Conservation (phyloP, 2,888 invertebrate genomes). For the Platypus cylindrus region DNA sequence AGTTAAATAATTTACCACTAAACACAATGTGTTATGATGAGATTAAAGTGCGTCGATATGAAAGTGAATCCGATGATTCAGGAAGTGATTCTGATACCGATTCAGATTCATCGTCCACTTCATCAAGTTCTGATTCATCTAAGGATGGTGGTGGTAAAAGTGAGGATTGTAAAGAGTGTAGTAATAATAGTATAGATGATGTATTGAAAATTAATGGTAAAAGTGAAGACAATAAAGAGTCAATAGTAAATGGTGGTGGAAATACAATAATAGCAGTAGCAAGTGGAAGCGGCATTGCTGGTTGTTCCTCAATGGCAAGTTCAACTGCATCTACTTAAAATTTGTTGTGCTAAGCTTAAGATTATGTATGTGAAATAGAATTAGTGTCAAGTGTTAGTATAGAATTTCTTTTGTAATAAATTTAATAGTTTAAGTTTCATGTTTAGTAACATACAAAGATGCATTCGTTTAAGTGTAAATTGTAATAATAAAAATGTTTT, state of each 20-base stretch:
- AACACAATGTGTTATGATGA: constrained; percentile 54
- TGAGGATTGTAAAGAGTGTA: constrained; percentile 20
- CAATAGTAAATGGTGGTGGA: too few relatives aligned
- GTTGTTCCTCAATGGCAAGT: too few relatives aligned
- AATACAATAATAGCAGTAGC: constrained; percentile 13
- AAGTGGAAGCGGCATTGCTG: too few relatives aligned
- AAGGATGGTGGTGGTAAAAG: constrained; percentile 19
- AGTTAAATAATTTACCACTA: constrained; percentile 84
- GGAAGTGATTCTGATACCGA: constrained; percentile 12
- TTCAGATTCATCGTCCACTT: constrained; percentile 9
- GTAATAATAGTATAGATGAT: constrained; percentile 1
- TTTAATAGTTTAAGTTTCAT: too few relatives aligned
- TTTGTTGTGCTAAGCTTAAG: too few relatives aligned
- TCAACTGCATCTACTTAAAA: too few relatives aligned
- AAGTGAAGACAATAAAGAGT: constrained; percentile 9
- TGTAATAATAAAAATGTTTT: too few relatives aligned
- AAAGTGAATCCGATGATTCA: constrained; percentile 9
- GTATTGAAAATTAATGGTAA: constrained; percentile 3
- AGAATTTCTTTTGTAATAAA: too few relatives aligned
- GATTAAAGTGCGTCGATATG: constrained; percentile 8
- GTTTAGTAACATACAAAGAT: too few relatives aligned
- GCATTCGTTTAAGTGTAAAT: too few relatives aligned
- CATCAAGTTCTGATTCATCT: constrained; percentile 9
- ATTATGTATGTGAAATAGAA: too few relatives aligned
- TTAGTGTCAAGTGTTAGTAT: too few relatives aligned